phyloP scores from a whole-genome alignment of 2,113 vertebrate genomes.

The Lipophrys pholis region DNA sequence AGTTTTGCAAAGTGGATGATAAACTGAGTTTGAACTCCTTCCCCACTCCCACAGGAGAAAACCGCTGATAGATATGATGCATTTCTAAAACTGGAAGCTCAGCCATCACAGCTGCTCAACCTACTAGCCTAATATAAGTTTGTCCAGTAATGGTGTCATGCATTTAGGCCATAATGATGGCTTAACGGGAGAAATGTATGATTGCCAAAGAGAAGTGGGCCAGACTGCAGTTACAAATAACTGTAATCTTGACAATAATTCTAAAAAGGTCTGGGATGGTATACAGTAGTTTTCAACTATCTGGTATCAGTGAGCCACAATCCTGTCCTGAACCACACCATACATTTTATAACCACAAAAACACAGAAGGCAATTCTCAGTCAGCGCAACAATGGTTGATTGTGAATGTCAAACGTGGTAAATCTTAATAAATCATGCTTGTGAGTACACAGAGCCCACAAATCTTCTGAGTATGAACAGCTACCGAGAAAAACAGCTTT shows the following conservation, averaged over 20 bases:
- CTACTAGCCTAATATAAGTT: slow-evolving; percentile 57
- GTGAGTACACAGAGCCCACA: too few relatives aligned
- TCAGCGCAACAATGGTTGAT: background rate
- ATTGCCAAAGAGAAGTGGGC: slow-evolving; percentile 36
- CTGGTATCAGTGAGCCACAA: slow-evolving; percentile 28
- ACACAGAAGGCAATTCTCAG: background rate
- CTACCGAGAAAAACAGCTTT: too few relatives aligned
- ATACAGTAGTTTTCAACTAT: slow-evolving; percentile 36
- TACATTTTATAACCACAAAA: slow-evolving; percentile 2
- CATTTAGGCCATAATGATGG: slow-evolving; percentile 65
- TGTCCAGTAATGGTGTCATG: slow-evolving; percentile 65
- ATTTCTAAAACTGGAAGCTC: slow-evolving; percentile 45
- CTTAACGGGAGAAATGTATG: slow-evolving; percentile 10
- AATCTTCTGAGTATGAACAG: too few relatives aligned
- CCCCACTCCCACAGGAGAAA: slow-evolving; percentile 15
- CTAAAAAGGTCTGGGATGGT: slow-evolving; percentile 4
- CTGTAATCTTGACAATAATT: slow-evolving; percentile 34
- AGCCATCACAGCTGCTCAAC: slow-evolving; percentile 55
- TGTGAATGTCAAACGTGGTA: background rate
- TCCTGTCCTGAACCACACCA: background rate
- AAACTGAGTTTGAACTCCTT: slow-evolving; percentile 40
- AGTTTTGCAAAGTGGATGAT: slow-evolving; percentile 29
- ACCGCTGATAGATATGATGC: slow-evolving; percentile 19
- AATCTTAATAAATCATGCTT: background rate
- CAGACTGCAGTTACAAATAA: slow-evolving; percentile 11